Evolutionary conservation across 2,797 vertebrate genomes (phyloP).

Genomic region (Hybognathus amarus): DNA sequence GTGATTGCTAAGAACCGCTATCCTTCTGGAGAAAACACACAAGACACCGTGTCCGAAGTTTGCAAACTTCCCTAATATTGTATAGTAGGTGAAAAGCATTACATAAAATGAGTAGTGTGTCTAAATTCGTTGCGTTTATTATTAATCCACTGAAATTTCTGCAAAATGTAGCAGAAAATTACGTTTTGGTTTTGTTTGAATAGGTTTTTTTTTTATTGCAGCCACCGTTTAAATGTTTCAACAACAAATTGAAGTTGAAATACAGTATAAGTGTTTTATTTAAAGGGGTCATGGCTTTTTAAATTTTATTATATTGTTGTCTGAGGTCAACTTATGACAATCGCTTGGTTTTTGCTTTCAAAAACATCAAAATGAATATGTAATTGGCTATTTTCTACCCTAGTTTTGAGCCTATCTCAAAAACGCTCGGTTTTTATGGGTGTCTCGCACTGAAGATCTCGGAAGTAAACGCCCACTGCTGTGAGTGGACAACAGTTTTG

Average conservation of each 20-base stretch:
- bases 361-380: too few relatives aligned
- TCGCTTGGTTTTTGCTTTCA: too few relatives aligned
- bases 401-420: too few relatives aligned
- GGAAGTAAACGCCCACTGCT: too few relatives aligned
- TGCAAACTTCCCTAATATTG: not conserved
- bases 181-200: not conserved
- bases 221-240: not conserved
- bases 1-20: not conserved
- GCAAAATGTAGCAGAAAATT: not conserved
- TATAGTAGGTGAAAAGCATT: not conserved
- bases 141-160: not conserved
- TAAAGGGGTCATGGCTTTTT: too few relatives aligned
- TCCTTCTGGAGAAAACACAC: slow-evolving; percentile 15
- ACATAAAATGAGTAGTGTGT: not conserved
- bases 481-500: too few relatives aligned
- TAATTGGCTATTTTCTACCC: too few relatives aligned
- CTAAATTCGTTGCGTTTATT: not conserved
- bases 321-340: too few relatives aligned
- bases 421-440: too few relatives aligned
- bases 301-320: too few relatives aligned
- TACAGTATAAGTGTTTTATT: not conserved
- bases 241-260: not conserved
- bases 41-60: not conserved
- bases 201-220: not conserved
- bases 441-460: too few relatives aligned